Base-by-base conservation (phyloP, 2,113 vertebrate genomes). In the Corythornis cristatus region DNA sequence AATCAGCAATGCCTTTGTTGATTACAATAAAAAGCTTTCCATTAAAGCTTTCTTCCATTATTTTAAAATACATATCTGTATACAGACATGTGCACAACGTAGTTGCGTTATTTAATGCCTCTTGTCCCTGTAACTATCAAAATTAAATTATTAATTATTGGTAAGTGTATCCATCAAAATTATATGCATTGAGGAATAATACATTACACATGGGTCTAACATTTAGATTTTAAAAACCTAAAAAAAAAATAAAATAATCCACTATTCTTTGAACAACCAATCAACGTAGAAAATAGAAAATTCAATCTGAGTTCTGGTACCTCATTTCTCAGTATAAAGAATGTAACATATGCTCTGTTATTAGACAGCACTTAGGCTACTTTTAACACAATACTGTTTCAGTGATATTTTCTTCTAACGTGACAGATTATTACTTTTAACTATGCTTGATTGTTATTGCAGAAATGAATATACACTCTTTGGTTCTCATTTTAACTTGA, bases 51-150 rank as follows among this genome's bases (percentile, higher is more conserved):
- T 82, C 23, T 75, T 75, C 33, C 3, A 1, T 28, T 9, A 28
- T 67, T 65, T 78, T 60, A 26, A 78, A 74, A 82, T 19, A 28
- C 6, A 2, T 58, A 12, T 17, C 21, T 23, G 14, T 48, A 33
- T 26, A 43, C 1, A 3, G 37, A 68, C 0, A 0, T 10, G 11
- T 45, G 58, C 1, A 3, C 42, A 56, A 50, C 14, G 31, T 20
- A 65, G 23, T 7, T 67, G 14, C 22, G 7, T 56, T 68, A 56
- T 67, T 88, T 51, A 45, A 54, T 48, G 20, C 12, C 37, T 67
- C 12, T 42, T 51, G 25, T 64, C 19, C 26, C 25, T n/a, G 11
- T 67, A 76, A 54, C 37, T 54, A 19, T 43, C 42, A 29, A 56
- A 89, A 86, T 29, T 40, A 77, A 60, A 72, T 54, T 37, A 66